These are phyloP conservation scores for Stylophora pistillata DNA, from an alignment of 64 coral and sea anemone species.

Conservation along the genomic window DNA sequence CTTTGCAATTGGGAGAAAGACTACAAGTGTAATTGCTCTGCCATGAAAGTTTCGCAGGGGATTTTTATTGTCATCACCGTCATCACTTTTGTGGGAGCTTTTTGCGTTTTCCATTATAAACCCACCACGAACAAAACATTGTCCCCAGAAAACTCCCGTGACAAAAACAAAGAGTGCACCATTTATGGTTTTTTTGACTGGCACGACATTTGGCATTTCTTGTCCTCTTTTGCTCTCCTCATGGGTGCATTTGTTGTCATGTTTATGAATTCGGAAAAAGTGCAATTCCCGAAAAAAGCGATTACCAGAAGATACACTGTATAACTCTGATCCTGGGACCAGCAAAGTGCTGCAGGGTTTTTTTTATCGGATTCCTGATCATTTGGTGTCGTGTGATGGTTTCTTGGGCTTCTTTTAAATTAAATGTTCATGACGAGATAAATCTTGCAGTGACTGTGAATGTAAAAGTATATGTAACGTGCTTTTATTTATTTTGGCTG, in stretches of 20 bases:
- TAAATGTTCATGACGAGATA: neutral
- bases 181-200: neutral
- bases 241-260: conserved; percentile 7
- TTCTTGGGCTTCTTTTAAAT: neutral
- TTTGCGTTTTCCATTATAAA: neutral
- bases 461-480: neutral
- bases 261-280: too few relatives aligned
- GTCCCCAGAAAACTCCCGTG: neutral
- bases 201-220: conserved; percentile 14
- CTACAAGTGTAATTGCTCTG: too few relatives aligned
- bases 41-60: too few relatives aligned
- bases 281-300: too few relatives aligned
- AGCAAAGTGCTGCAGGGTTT: neutral
- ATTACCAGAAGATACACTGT: neutral
- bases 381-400: neutral
- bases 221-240: conserved; percentile 3
- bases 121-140: neutral
- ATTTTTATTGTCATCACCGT: neutral
- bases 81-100: neutral
- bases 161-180: neutral
- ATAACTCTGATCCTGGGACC: neutral
- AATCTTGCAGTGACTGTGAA: too few relatives aligned
- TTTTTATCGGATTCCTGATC: neutral
- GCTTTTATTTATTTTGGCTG: neutral
- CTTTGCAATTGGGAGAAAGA: neutral